Evolutionary conservation across 2,888 invertebrate genomes (phyloP).

Genomic region (Hymenopus coronatus): DNA sequence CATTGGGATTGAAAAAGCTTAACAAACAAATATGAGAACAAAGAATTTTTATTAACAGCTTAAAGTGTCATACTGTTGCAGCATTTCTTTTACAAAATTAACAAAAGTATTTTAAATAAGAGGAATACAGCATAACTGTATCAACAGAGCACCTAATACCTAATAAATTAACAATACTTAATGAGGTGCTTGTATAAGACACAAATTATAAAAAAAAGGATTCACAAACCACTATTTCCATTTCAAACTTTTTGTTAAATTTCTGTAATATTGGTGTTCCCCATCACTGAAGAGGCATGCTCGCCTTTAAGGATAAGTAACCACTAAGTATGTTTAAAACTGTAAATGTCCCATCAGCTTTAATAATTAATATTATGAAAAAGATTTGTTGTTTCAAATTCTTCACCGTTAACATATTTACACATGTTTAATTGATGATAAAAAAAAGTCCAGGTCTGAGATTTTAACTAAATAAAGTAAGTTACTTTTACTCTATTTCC

Average conservation of each 20-base stretch:
- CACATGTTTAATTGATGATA: neutral
- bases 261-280: slow-evolving; percentile 22
- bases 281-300: neutral
- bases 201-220: neutral
- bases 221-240: neutral
- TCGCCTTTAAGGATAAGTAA: neutral
- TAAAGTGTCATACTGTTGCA: neutral
- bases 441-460: neutral
- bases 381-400: neutral
- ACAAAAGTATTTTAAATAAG: neutral
- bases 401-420: neutral
- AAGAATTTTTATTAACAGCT: neutral
- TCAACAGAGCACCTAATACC: neutral
- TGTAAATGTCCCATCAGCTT: slow-evolving; percentile 14
- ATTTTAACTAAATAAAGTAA: neutral
- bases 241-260: neutral
- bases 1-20: neutral
- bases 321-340: neutral
- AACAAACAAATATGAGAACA: neutral
- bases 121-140: neutral
- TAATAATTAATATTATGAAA: slow-evolving; percentile 4
- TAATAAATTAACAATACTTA: slow-evolving; percentile 1
- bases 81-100: neutral
- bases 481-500: neutral
- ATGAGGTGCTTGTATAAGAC: neutral